A percentile compares a stretch with the other conserved stretches of the same genome.
These are phyloP conservation scores for Uropsilus gracilis DNA, from an alignment of 2,113 vertebrate genomes.

Conservation along the genomic window DNA sequence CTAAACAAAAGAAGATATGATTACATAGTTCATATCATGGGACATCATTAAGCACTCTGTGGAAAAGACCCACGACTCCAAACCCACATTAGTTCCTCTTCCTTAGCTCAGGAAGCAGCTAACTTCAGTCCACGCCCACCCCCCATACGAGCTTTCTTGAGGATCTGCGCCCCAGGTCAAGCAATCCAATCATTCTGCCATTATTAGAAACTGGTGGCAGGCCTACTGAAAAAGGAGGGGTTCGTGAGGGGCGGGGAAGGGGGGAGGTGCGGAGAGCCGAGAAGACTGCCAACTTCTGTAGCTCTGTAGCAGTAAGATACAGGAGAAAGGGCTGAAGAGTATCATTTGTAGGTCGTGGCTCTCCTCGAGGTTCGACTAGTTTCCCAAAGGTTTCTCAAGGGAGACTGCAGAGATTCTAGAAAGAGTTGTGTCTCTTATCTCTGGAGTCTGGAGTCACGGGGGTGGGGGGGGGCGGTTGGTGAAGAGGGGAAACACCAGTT, in stretches of 20 bases:
- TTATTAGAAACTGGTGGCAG: background rate
- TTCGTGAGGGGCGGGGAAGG: background rate
- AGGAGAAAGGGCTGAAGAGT: background rate
- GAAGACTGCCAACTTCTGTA: background rate
- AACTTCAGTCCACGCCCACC: background rate
- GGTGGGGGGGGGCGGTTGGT: background rate
- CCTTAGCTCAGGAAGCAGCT: background rate
- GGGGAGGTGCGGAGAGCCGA: no score
- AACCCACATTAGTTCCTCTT: background rate
- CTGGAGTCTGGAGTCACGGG: background rate
- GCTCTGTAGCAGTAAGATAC: background rate
- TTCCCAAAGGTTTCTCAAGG: background rate
- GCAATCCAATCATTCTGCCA: background rate
- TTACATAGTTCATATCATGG: background rate
- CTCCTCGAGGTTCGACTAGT: background rate
- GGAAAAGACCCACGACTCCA: background rate
- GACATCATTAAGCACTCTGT: background rate
- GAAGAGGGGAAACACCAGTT: background rate
- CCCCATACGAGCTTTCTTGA: background rate
- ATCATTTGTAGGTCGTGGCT: background rate
- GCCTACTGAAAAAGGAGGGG: background rate
- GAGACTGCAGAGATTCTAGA: background rate
- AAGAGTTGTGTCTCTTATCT: background rate
- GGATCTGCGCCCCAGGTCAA: background rate
- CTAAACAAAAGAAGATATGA: slow-evolving; percentile 69